Evolutionary conservation across 2,113 vertebrate species (phyloP).

Genomic region (Hiodon alosoides): DNA sequence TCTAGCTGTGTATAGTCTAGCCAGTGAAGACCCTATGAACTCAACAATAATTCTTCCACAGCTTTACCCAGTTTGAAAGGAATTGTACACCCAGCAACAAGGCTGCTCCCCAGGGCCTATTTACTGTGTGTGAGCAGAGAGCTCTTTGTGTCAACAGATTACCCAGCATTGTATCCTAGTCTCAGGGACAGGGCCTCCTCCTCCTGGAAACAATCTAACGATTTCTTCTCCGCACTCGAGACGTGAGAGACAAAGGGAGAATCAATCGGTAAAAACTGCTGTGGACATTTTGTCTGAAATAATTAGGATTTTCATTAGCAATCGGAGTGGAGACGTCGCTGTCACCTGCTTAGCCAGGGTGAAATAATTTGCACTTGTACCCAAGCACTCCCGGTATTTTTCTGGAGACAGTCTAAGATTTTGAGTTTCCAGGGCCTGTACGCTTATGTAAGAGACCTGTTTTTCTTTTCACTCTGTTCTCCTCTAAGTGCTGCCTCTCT

Average conservation of each 20-base stretch:
- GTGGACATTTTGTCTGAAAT: slow-evolving; percentile 52
- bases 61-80: slow-evolving; percentile 37
- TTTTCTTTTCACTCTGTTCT: slow-evolving; percentile 33
- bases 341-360: slow-evolving; percentile 41
- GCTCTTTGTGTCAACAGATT: slow-evolving; percentile 45
- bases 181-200: slow-evolving; percentile 28
- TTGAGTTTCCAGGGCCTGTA: slow-evolving; percentile 37
- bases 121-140: slow-evolving; percentile 35
- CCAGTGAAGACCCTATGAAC: neutral
- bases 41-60: slow-evolving; percentile 31
- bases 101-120: slow-evolving; percentile 35
- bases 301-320: slow-evolving; percentile 57
- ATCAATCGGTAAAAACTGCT: slow-evolving; percentile 40
- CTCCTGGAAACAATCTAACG: slow-evolving; percentile 38
- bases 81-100: slow-evolving; percentile 27
- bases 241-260: slow-evolving; percentile 33
- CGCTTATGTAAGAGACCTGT: slow-evolving; percentile 33
- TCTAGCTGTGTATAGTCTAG: no score
- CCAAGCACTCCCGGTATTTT: slow-evolving; percentile 24
- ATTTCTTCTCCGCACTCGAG: slow-evolving; percentile 40
- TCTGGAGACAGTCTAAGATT: slow-evolving; percentile 38
- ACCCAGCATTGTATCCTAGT: slow-evolving; percentile 42
- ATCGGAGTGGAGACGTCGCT: slow-evolving; percentile 35
- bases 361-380: slow-evolving; percentile 45
- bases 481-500: neutral